phyloP scores from a whole-genome alignment of 2,113 vertebrate species.

The Ivindomyrus marchei region DNA sequence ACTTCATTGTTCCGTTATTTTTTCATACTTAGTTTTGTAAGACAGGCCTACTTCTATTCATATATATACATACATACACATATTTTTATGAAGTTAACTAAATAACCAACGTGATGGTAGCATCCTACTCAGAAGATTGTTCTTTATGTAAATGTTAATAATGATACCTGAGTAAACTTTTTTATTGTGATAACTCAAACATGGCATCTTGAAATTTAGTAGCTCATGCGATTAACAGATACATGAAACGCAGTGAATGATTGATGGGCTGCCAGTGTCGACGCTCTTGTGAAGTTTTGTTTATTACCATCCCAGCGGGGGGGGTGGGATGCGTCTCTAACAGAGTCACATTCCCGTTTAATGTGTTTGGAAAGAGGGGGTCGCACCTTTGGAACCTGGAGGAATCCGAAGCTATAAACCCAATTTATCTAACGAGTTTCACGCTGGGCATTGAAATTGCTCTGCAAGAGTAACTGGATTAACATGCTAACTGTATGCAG shows the following conservation, averaged over 20 bases:
- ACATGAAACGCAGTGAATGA: not conserved
- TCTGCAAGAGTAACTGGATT: conserved; percentile 54
- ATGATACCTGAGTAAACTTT: not conserved
- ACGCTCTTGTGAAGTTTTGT: not conserved
- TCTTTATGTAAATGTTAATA: not conserved
- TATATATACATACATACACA: not conserved
- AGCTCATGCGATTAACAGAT: not conserved
- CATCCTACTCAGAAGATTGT: not conserved
- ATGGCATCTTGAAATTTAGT: not conserved
- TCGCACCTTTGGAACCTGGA: conserved; percentile 45
- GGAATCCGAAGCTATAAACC: conserved; percentile 50
- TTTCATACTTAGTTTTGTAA: not conserved
- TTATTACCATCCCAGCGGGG: not conserved
- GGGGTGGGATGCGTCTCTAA: conserved; percentile 52
- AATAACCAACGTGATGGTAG: not conserved
- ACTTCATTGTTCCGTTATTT: not conserved
- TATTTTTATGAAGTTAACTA: not conserved
- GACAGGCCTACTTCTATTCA: not conserved
- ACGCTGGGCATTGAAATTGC: conserved; percentile 54
- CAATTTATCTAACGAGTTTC: conserved; percentile 57
- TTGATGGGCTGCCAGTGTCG: not conserved
- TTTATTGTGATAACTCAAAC: not conserved
- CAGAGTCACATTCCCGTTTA: conserved; percentile 32
- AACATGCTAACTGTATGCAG: conserved; percentile 38
- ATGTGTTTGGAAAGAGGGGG: conserved; percentile 43